These are phyloP conservation scores for Parotocinclus haroldoi DNA, from an alignment of 2,797 vertebrate species.

Conservation along the genomic window DNA sequence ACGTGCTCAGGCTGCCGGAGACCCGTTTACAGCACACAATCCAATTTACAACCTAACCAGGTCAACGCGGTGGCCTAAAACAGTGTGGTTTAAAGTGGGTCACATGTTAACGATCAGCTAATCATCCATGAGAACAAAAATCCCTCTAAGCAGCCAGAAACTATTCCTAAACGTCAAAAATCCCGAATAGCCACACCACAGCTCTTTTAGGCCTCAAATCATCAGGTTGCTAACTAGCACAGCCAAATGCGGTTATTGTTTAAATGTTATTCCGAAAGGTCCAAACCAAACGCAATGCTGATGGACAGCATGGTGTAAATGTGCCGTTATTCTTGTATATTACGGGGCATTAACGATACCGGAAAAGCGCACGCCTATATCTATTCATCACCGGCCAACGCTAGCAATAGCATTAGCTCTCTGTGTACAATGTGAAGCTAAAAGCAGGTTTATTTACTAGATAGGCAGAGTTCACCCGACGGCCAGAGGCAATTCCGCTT, in stretches of 20 bases:
- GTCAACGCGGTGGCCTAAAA: constrained; percentile 1
- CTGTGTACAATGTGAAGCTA: neutral
- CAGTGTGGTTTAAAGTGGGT: no score
- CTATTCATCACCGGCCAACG: neutral
- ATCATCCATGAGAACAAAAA: no score
- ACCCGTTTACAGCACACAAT: neutral
- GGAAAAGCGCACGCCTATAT: neutral
- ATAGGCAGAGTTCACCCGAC: constrained; percentile 10
- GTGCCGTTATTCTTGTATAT: no score
- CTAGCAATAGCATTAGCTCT: constrained; percentile 12
- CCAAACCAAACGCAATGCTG: no score
- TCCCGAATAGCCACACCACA: neutral
- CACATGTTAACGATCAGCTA: no score
- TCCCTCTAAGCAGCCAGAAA: no score
- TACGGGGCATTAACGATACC: no score
- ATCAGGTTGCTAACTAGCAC: constrained; percentile 1
- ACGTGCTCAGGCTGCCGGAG: neutral
- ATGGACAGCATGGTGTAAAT: neutral
- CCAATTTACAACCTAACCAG: neutral
- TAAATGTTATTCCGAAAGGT: neutral
- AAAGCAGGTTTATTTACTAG: constrained; percentile 25
- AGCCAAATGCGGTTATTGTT: neutral
- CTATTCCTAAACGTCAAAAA: neutral
- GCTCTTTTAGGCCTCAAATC: constrained; percentile 14
- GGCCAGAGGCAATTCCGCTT: neutral